Base-by-base conservation (phyloP, 1,140 invertebrate genomes). In the Paracyclopina nana region DNA sequence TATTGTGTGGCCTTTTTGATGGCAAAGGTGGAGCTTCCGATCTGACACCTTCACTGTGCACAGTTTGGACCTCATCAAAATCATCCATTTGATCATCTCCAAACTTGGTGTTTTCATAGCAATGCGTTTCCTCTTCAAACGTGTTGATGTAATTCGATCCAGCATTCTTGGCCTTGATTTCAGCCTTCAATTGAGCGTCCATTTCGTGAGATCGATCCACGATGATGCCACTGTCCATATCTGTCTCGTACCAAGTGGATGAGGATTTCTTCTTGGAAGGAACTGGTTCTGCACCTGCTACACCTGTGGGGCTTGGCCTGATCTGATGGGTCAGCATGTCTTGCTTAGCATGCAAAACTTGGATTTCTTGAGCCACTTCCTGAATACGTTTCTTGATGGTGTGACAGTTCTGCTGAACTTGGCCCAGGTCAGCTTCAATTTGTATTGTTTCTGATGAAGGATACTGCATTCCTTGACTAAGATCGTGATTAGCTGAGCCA, bases 331-430 rank as follows among this genome's bases (percentile, higher is more conserved):
- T 29, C 77, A n/a, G n/a, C n/a, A n/a, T n/a, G n/a, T n/a, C n/a
- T n/a, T n/a, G n/a, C n/a, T n/a, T n/a, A n/a, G n/a, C n/a, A n/a
- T n/a, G n/a, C n/a, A n/a, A n/a, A n/a, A n/a, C n/a, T n/a, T n/a
- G n/a, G n/a, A n/a, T n/a, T n/a, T n/a, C n/a, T n/a, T n/a, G n/a
- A n/a, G n/a, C n/a, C n/a, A n/a, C n/a, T n/a, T n/a, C n/a, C n/a
- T n/a, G n/a, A n/a, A n/a, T n/a, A n/a, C n/a, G n/a, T n/a, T n/a
- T n/a, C n/a, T n/a, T n/a, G n/a, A n/a, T n/a, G n/a, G n/a, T n/a
- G n/a, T n/a, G n/a, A n/a, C 90, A 81, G 26, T 87, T 70, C 40
- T 78, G 74, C 58, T 88, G 82, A 2, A 90, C 82, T 31, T 77
- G 68, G 25, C 76, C 71, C 53, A 91, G 69, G 63, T 91, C 84